phyloP scores from a whole-genome alignment of 2,113 vertebrate species.

The Ivindomyrus marchei region DNA sequence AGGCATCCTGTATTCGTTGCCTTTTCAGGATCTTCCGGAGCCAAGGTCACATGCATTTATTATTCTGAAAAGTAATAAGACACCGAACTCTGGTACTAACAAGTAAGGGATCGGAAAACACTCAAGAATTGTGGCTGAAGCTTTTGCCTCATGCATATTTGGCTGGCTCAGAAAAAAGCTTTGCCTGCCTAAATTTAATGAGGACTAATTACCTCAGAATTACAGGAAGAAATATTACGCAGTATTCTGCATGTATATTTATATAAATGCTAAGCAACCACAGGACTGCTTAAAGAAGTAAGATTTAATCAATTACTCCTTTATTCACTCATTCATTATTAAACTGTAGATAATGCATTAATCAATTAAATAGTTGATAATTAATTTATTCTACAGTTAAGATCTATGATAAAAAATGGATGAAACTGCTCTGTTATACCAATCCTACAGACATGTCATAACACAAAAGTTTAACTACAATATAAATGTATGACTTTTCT shows the following conservation, averaged over 20 bases:
- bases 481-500: background rate
- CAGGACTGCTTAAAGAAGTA: background rate
- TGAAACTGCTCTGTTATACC: background rate
- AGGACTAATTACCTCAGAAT: background rate
- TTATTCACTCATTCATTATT: background rate
- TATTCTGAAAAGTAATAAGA: slow-evolving; percentile 13
- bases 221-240: background rate
- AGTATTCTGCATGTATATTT: background rate
- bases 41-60: slow-evolving; percentile 33
- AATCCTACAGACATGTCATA: background rate
- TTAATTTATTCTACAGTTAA: background rate
- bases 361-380: background rate
- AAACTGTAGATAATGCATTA: background rate
- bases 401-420: background rate
- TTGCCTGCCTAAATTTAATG: background rate
- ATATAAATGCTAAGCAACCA: background rate
- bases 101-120: background rate
- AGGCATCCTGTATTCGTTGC: slow-evolving; percentile 31
- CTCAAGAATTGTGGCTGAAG: background rate
- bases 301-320: background rate
- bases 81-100: slow-evolving; percentile 2
- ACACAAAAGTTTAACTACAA: background rate
- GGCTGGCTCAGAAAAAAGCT: slow-evolving; percentile 18
- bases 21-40: slow-evolving; percentile 18
- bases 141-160: slow-evolving; percentile 30